These are phyloP conservation scores for Brachylomia viminalis DNA, from an alignment of 2,888 invertebrate genomes.

Conservation along the genomic window DNA sequence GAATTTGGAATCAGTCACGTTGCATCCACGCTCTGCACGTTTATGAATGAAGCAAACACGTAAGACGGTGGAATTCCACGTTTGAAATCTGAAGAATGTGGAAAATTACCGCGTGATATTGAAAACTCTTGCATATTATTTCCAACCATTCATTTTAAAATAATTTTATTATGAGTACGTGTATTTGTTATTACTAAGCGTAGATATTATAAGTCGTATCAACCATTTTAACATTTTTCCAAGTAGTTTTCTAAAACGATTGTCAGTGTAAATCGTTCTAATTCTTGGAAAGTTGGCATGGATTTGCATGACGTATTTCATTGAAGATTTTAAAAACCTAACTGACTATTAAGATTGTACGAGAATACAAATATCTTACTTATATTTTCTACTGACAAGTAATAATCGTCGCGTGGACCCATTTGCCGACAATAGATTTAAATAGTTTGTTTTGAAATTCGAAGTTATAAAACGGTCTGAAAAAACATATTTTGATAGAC, in stretches of 20 bases:
- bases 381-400: conserved; percentile 12
- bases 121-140: not conserved
- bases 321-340: conserved; percentile 53
- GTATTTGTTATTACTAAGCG: not conserved
- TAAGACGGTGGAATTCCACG: conserved; percentile 41
- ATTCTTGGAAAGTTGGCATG: conserved; percentile 59
- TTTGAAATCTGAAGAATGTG: conserved; percentile 28
- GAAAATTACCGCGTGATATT: conserved; percentile 2
- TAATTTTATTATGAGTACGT: not conserved
- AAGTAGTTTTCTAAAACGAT: conserved; percentile 21
- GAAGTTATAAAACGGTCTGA: not conserved
- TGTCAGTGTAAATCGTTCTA: conserved; percentile 20
- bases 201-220: conserved; percentile 2
- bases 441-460: conserved; percentile 8
- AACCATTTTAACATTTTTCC: not conserved
- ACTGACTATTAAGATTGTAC: conserved; percentile 26
- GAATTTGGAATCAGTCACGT: conserved; percentile 57
- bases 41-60: conserved; percentile 64
- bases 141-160: not conserved
- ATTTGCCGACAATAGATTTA: conserved; percentile 17
- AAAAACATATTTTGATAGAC: too few species aligned
- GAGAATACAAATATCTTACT: conserved; percentile 12
- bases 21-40: conserved; percentile 42
- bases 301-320: conserved; percentile 60
- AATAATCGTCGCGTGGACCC: conserved; percentile 8